Conservation (phyloP, 2,113 vertebrate genomes). For the Phrynocephalus versicolor region DNA sequence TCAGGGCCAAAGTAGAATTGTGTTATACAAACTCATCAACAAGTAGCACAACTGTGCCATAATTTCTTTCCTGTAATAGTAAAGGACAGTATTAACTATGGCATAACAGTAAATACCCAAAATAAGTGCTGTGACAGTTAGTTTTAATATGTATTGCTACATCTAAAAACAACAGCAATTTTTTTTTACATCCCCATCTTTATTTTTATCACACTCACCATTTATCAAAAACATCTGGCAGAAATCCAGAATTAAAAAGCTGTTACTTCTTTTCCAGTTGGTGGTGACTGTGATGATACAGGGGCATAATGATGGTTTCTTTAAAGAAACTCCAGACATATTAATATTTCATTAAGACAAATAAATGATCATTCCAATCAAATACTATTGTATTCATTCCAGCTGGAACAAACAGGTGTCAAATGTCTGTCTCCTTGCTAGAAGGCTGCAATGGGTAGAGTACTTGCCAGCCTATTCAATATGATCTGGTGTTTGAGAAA, state of each 20-base stretch:
- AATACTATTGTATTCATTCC: neutral
- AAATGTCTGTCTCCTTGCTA: neutral
- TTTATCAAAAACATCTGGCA: neutral
- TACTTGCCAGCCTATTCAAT: neutral
- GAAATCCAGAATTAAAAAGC: neutral
- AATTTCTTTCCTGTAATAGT: neutral
- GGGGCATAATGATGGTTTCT: neutral
- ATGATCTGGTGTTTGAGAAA: neutral
- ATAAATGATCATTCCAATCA: neutral
- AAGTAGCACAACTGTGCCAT: neutral
- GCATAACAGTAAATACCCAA: neutral
- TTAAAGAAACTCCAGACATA: neutral
- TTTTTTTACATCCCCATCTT: neutral
- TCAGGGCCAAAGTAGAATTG: neutral
- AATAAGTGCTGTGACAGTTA: neutral
- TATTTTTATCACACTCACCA: neutral
- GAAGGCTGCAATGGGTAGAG: neutral
- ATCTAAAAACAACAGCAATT: neutral
- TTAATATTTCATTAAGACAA: constrained; percentile 4
- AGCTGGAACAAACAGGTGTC: neutral
- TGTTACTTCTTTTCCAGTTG: neutral
- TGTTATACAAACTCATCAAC: neutral
- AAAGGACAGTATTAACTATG: neutral
- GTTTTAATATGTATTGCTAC: neutral
- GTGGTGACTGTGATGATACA: neutral